Percentiles rank a stretch among this genome's conserved stretches.
phyloP scores from a whole-genome alignment of 2,888 invertebrate genomes.

The Ferdinandea cuprea region DNA sequence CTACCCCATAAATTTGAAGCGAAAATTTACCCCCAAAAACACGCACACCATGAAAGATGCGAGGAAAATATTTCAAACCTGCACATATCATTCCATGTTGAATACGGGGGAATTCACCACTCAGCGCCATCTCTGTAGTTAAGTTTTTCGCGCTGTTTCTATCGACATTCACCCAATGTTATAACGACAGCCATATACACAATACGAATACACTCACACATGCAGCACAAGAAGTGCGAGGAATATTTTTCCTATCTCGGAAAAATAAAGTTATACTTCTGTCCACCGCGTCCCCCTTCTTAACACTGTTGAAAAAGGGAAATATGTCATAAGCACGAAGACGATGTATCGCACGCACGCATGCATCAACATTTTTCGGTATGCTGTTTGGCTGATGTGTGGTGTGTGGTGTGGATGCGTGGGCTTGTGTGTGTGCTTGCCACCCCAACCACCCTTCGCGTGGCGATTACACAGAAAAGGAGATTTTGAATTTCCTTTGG shows the following conservation, averaged over 20 bases:
- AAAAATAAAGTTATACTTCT: constrained; percentile 48
- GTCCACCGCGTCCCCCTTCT: neutral
- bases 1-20: constrained; percentile 52
- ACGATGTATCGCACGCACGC: constrained; percentile 71
- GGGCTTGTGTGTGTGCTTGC: constrained; percentile 27
- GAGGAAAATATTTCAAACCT: neutral
- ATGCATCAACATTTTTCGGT: constrained; percentile 71
- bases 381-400: constrained; percentile 42
- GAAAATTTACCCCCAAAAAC: constrained; percentile 15
- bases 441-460: neutral
- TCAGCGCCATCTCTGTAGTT: constrained; percentile 68
- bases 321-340: constrained; percentile 70
- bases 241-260: constrained; percentile 27
- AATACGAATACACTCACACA: constrained; percentile 19
- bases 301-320: constrained; percentile 22
- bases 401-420: constrained; percentile 30
- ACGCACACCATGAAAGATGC: constrained; percentile 45
- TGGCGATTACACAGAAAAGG: constrained; percentile 40
- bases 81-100: constrained; percentile 55
- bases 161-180: constrained; percentile 50
- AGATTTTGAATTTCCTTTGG: constrained; percentile 55
- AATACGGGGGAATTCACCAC: constrained; percentile 57
- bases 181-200: constrained; percentile 15
- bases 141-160: constrained; percentile 68
- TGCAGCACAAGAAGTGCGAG: constrained; percentile 35